Evolutionary conservation across 2,113 vertebrate species (phyloP).

Genomic region (Periophthalmus modestus): DNA sequence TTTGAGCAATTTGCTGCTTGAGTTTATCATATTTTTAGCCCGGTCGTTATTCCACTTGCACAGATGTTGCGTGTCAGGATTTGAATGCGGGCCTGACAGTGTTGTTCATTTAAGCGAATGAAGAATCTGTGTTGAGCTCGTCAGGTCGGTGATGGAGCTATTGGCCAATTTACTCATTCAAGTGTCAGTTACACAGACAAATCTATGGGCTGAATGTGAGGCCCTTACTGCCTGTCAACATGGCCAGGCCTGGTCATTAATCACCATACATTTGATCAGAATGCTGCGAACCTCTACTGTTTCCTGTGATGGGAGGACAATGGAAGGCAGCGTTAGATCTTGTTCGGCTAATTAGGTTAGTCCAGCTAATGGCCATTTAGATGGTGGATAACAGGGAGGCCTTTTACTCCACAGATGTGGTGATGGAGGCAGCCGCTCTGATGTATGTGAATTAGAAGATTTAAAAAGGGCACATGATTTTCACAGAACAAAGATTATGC

Average conservation of each 20-base stretch:
- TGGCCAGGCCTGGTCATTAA: constrained; percentile 72
- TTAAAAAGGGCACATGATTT: constrained; percentile 22
- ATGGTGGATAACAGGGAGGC: constrained; percentile 75
- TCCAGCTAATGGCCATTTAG: constrained; percentile 79
- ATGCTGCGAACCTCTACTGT: constrained; percentile 72
- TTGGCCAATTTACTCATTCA: constrained; percentile 71
- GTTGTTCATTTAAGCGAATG: constrained; percentile 62
- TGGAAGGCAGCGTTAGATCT: constrained; percentile 75
- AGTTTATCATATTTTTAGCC: constrained; percentile 74
- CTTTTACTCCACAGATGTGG: constrained; percentile 72
- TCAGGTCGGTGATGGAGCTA: constrained; percentile 66
- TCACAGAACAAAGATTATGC: constrained; percentile 13
- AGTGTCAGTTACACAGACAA: constrained; percentile 69
- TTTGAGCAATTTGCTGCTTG: constrained; percentile 68
- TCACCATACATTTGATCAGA: constrained; percentile 79
- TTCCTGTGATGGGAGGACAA: constrained; percentile 77
- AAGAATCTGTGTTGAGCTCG: constrained; percentile 51
- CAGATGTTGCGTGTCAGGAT: constrained; percentile 68
- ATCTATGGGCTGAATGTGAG: constrained; percentile 59
- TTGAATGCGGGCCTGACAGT: constrained; percentile 51
- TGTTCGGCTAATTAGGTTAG: constrained; percentile 79
- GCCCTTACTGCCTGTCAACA: constrained; percentile 70
- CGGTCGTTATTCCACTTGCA: constrained; percentile 69
- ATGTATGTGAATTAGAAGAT: constrained; percentile 65
- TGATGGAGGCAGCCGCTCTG: constrained; percentile 72